phyloP scores from a whole-genome alignment of 2,888 invertebrate species.

The Pantelozetes paolii region DNA sequence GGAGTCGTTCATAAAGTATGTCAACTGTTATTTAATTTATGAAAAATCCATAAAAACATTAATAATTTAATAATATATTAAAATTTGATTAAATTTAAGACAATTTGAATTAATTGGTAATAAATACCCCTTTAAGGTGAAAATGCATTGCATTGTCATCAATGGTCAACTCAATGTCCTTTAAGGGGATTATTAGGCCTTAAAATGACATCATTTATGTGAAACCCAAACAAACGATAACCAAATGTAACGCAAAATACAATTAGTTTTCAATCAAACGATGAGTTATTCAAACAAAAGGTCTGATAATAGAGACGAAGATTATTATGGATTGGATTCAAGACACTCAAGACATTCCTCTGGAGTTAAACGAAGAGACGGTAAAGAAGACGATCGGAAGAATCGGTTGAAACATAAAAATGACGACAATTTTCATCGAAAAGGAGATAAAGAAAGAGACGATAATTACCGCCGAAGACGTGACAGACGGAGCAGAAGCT shows the following conservation, averaged over 20 bases:
- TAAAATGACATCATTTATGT: neutral
- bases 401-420: neutral
- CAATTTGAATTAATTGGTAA: too few relatives aligned
- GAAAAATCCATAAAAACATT: too few relatives aligned
- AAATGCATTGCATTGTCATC: too few relatives aligned
- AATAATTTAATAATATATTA: too few relatives aligned
- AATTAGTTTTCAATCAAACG: neutral
- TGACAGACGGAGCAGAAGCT: neutral
- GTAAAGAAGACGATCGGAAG: neutral
- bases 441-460: neutral
- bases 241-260: too few relatives aligned
- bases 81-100: too few relatives aligned
- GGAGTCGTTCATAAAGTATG: too few relatives aligned
- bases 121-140: too few relatives aligned
- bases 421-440: constrained; percentile 1
- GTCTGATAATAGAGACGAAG: neutral
- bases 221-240: too few relatives aligned
- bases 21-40: too few relatives aligned
- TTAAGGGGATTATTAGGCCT: neutral
- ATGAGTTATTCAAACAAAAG: neutral
- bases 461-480: neutral
- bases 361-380: neutral
- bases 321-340: neutral
- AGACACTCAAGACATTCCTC: neutral
- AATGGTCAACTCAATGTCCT: too few relatives aligned